Conservation (phyloP, 1,140 invertebrate species). For the Chionoecetes opilio region DNA sequence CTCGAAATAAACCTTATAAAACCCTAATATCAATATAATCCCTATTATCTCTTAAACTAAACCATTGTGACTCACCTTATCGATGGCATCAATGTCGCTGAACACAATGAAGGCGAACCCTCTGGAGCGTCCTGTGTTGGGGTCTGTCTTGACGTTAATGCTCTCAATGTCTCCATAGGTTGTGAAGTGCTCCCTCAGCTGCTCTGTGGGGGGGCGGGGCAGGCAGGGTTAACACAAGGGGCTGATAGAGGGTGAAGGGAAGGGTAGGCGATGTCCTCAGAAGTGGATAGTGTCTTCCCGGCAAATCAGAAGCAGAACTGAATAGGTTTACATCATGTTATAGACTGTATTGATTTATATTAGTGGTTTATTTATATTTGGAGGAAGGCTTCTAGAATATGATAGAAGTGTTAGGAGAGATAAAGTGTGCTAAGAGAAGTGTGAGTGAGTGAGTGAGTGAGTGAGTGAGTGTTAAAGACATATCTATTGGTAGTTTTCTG, state of each 20-base stretch:
- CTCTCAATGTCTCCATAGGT: constrained; percentile 96
- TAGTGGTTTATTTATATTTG: too few species aligned
- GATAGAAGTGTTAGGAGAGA: too few species aligned
- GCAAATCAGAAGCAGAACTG: constrained; percentile 69
- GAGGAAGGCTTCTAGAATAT: too few species aligned
- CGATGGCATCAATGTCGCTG: constrained; percentile 92
- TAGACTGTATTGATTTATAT: too few species aligned
- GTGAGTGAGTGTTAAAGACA: too few species aligned
- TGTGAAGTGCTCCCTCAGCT: constrained; percentile 95
- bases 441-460: too few species aligned
- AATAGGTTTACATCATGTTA: not conserved
- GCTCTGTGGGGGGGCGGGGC: constrained; percentile 88
- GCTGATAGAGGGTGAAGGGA: not conserved
- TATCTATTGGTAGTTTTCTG: too few species aligned
- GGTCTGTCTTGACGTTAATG: constrained; percentile 97
- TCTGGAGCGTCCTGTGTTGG: constrained; percentile 93
- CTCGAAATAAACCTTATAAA: too few species aligned
- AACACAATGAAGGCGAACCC: constrained; percentile 98
- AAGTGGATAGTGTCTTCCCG: constrained; percentile 48
- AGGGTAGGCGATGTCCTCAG: not conserved
- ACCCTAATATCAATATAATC: too few species aligned
- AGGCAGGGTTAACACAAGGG: not conserved
- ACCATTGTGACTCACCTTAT: constrained; percentile 93
- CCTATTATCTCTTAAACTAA: too few species aligned
- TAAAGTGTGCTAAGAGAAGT: too few species aligned